These are phyloP conservation scores for Chionoecetes opilio DNA, from an alignment of 1,140 invertebrate species.

Conservation along the genomic window DNA sequence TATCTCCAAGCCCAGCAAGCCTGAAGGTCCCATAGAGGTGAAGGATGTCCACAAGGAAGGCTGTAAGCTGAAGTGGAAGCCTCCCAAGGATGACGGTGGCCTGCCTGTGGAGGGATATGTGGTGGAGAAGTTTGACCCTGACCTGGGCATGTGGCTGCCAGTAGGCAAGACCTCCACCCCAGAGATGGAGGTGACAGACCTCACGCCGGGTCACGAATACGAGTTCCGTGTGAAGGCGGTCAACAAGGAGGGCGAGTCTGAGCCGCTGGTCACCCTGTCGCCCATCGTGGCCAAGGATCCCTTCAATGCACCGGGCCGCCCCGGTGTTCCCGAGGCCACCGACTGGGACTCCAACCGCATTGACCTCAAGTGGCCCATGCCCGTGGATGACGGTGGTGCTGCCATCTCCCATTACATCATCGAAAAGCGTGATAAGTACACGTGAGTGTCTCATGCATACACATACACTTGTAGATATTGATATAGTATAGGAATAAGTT, in stretches of 20 bases:
- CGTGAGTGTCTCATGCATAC: constrained; percentile 81
- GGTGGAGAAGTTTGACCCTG: constrained; percentile 97
- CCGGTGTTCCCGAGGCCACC: constrained; percentile 92
- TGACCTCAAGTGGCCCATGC: constrained; percentile 92
- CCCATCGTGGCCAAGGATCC: constrained; percentile 98
- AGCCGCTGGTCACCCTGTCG: constrained; percentile 96
- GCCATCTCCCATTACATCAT: constrained; percentile 97
- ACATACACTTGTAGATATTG: neutral
- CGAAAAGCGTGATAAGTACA: constrained; percentile 98
- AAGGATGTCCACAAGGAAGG: constrained; percentile 97
- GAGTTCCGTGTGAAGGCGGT: constrained; percentile 98
- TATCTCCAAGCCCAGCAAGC: constrained; percentile 91
- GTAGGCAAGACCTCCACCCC: constrained; percentile 92
- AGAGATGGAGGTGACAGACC: constrained; percentile 94
- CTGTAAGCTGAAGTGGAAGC: constrained; percentile 98
- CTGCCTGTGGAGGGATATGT: constrained; percentile 97
- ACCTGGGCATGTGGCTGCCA: constrained; percentile 95
- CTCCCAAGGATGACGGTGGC: constrained; percentile 98
- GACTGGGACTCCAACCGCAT: constrained; percentile 97
- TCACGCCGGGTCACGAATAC: constrained; percentile 97
- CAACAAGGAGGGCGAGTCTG: constrained; percentile 98
- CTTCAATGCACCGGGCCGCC: constrained; percentile 94
- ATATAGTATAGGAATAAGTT: neutral
- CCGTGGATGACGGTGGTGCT: constrained; percentile 92
- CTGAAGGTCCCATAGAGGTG: constrained; percentile 98